A percentile compares a stretch with the other conserved stretches of the same genome.
These are phyloP conservation scores for Cyclargus thomasi DNA, from an alignment of 1,140 invertebrate genomes.

Conservation along the genomic window DNA sequence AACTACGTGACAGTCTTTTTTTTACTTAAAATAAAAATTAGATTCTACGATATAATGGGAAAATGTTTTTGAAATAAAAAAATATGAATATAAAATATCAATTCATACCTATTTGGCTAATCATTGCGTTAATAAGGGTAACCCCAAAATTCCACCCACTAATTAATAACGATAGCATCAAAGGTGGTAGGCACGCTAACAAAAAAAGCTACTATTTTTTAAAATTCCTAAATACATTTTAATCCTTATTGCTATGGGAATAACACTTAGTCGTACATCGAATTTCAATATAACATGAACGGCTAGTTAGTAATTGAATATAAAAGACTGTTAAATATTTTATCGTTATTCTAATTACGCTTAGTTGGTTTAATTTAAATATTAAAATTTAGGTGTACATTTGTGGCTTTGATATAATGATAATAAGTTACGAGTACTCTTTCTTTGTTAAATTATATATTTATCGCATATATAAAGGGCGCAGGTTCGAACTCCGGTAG, in stretches of 20 bases:
- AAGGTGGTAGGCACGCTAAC: constrained; percentile 16
- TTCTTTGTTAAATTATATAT: no score
- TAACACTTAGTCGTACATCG: neutral
- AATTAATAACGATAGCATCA: constrained; percentile 17
- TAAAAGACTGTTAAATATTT: neutral
- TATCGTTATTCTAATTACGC: neutral
- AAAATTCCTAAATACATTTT: neutral
- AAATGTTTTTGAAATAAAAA: no score
- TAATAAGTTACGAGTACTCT: neutral
- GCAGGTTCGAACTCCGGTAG: no score
- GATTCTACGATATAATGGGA: no score
- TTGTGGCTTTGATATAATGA: neutral
- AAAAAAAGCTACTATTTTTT: constrained; percentile 11
- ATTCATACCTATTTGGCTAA: constrained; percentile 4
- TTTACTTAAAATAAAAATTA: no score
- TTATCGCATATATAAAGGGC: no score
- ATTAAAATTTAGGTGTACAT: neutral
- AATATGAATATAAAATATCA: neutral
- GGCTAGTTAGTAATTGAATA: constrained; percentile 1
- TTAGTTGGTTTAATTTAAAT: neutral
- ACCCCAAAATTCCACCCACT: constrained; percentile 16
- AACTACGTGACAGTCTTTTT: no score
- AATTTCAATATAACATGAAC: neutral
- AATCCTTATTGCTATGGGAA: neutral
- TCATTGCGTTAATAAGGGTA: constrained; percentile 9